Percentiles rank a stretch among this genome's conserved stretches.
phyloP scores from a whole-genome alignment of 2,113 vertebrate species.

The Indicator maculatus region DNA sequence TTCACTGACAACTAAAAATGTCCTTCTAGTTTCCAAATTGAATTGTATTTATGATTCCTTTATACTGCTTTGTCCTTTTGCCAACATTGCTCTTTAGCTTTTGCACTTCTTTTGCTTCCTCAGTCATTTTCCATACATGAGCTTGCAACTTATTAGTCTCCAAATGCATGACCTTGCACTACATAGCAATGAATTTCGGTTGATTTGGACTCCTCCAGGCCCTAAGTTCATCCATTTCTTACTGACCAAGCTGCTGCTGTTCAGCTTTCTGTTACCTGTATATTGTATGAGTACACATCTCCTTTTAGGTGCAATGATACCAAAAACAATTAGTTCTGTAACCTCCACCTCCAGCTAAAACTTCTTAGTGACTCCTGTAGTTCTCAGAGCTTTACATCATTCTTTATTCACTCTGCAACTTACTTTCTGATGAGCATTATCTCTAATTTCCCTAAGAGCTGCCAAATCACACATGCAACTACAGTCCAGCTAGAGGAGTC shows the following conservation, averaged over 20 bases:
- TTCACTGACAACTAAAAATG: not conserved
- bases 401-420: not conserved
- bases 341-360: not conserved
- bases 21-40: not conserved
- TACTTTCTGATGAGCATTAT: constrained; percentile 1
- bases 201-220: not conserved
- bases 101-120: constrained; percentile 39
- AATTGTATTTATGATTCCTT: constrained; percentile 25
- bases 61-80: constrained; percentile 33
- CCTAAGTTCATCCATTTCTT: not conserved
- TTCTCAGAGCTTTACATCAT: not conserved
- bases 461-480: constrained; percentile 38
- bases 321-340: not conserved
- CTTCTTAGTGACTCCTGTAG: not conserved
- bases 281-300: not conserved
- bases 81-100: constrained; percentile 28
- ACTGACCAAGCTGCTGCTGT: not conserved
- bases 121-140: constrained; percentile 34
- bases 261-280: not conserved
- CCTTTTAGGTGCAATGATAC: not conserved
- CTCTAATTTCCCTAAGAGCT: constrained; percentile 31
- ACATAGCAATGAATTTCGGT: not conserved
- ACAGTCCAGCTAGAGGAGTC: not conserved
- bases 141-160: constrained; percentile 7
- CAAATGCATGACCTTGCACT: constrained; percentile 24